Base-by-base conservation (phyloP, 2,888 invertebrate genomes). In the Cistogaster globosa region DNA sequence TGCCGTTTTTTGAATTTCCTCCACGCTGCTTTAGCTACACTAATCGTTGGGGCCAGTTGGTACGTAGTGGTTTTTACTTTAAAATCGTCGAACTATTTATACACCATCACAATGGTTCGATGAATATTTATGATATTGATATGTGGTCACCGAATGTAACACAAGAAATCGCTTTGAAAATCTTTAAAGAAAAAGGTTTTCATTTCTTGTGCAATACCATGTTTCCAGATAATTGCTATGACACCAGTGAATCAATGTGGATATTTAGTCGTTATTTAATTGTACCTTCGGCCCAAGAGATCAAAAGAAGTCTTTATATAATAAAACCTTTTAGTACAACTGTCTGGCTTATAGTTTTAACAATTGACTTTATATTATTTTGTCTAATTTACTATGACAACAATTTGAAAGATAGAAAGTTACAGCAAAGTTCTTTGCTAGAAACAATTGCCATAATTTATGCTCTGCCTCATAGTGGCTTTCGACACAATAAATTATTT, bases 11-110 rank as follows among this genome's bases (percentile, higher is more conserved):
- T 0, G 51, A 83, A 45, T 75, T 42, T 51, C 32, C 78, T 9
- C 78, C 83, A 20, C 68, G 75, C 16, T 53, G 68, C 16, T 69
- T 74, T 12, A 69, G 68, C 16, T 79, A 53, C 20, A 79, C 42
- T 0, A 26, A 83, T 58, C 78, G 51, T 14, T 11, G 57, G 6
- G 69, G 79, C 2, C 20, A 75, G 3, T 20, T 79, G 63, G 16
- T 60, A 22, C 68, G 68, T n/a, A 68, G 32, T 14, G 83, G 83
- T 7, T 16, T 42, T 22, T 36, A 60, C 0, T 65, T 60, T 45
- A 83, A 79, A 20, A 42, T 79, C 1, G 42, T 83, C 0, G 36
- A 68, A 2, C 11, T 69, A 3, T 83, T 83, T 53, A 20, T 75
- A 45, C 7, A 0, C 0, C 63, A 75, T 36, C 65, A 65, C 22